Percentiles rank a stretch among this genome's conserved stretches.
phyloP scores from a whole-genome alignment of 2,888 invertebrate species.

The Dryocosmus kuriphilus region DNA sequence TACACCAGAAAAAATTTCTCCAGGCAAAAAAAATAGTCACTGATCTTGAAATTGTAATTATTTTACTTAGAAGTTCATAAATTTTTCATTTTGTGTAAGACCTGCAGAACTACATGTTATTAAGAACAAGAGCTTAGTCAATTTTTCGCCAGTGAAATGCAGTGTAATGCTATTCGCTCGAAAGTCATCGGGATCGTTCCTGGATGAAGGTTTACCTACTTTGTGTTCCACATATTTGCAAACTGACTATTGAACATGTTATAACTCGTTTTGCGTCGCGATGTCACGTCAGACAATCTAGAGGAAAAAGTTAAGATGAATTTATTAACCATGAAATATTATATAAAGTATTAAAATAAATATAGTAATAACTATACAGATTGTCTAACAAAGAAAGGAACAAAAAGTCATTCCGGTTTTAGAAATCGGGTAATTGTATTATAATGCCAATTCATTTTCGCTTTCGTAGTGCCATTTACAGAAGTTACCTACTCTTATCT shows the following conservation, averaged over 20 bases:
- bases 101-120: background rate
- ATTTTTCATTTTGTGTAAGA: constrained; percentile 30
- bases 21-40: no score
- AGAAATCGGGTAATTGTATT: constrained; percentile 62
- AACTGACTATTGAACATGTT: constrained; percentile 31
- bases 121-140: constrained; percentile 3
- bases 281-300: constrained; percentile 66
- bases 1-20: background rate
- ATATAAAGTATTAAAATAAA: constrained; percentile 7
- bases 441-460: constrained; percentile 63
- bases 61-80: background rate
- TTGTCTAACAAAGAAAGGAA: constrained; percentile 42
- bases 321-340: constrained; percentile 31
- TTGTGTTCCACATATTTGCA: constrained; percentile 29
- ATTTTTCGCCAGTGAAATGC: constrained; percentile 27
- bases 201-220: constrained; percentile 24
- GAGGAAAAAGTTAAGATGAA: constrained; percentile 44
- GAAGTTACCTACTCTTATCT: constrained; percentile 17
- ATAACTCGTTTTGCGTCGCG: constrained; percentile 50
- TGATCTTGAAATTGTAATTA: background rate
- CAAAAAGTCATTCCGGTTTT: constrained; percentile 46
- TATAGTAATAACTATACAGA: constrained; percentile 29
- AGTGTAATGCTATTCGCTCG: constrained; percentile 36
- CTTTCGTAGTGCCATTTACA: constrained; percentile 53
- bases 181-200: constrained; percentile 22